Percentiles rank a stretch among this genome's conserved stretches.
These are phyloP conservation scores for Lumbricus terrestris DNA, from an alignment of 2,888 invertebrate species.

Conservation along the genomic window DNA sequence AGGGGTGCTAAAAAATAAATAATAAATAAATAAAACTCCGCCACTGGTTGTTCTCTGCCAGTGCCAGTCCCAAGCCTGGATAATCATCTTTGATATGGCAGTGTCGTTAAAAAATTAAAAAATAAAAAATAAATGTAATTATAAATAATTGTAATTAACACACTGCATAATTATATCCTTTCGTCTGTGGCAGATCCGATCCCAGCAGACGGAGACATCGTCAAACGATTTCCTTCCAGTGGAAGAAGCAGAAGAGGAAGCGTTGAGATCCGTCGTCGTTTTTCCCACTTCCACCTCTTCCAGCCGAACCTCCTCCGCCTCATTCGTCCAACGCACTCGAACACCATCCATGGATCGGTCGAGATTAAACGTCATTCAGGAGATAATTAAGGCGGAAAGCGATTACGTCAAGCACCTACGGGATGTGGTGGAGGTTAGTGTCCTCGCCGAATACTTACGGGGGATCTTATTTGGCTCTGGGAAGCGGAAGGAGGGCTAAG, in stretches of 20 bases:
- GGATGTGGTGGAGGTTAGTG: slow-evolving; percentile 64
- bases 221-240: neutral
- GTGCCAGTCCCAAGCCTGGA: too few species aligned
- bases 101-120: too few species aligned
- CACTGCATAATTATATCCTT: neutral
- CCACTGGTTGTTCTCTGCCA: too few species aligned
- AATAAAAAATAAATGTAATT: too few species aligned
- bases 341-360: slow-evolving; percentile 51
- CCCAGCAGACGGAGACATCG: neutral
- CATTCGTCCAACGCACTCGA: neutral
- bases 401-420: slow-evolving; percentile 78
- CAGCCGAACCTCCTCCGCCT: neutral
- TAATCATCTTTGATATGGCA: too few species aligned
- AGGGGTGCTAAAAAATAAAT: too few species aligned
- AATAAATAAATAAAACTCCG: too few species aligned
- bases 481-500: neutral
- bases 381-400: slow-evolving; percentile 78
- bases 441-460: too few species aligned
- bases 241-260: too few species aligned
- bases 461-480: too few species aligned
- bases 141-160: too few species aligned
- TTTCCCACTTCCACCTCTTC: neutral
- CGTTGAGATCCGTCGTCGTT: too few species aligned
- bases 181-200: neutral
- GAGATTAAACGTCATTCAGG: slow-evolving; percentile 72